Percentiles rank a stretch among this genome's conserved stretches.
phyloP scores from a whole-genome alignment of 2,888 invertebrate genomes.

The Amblyteles armatorius region DNA sequence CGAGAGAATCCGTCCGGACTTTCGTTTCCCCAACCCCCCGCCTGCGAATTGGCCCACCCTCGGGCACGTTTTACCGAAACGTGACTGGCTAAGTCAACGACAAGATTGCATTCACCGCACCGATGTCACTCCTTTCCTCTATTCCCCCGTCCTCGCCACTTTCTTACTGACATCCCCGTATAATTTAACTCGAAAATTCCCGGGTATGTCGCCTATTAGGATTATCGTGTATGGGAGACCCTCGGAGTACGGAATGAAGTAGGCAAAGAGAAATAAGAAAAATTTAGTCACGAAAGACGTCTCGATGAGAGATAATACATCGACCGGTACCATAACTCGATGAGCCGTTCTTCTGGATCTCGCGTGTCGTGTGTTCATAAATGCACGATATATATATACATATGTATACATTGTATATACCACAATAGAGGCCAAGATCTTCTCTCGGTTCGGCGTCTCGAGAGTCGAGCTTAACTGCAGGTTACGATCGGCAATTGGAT shows the following conservation, averaged over 20 bases:
- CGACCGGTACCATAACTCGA: conserved; percentile 23
- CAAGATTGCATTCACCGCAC: conserved; percentile 56
- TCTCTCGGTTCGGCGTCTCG: conserved; percentile 18
- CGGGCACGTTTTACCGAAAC: conserved; percentile 56
- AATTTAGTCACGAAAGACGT: conserved; percentile 9
- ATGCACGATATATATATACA: conserved; percentile 20
- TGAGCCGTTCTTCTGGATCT: conserved; percentile 11
- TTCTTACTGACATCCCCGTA: conserved; percentile 12
- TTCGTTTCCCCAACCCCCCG: conserved; percentile 36
- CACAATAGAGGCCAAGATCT: conserved; percentile 40
- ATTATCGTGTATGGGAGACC: not conserved
- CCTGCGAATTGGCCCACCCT: conserved; percentile 27
- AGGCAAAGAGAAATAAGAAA: not conserved
- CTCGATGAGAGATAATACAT: conserved; percentile 9
- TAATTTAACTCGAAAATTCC: conserved; percentile 26
- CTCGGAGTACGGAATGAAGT: not conserved
- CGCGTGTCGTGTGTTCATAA: conserved; percentile 8
- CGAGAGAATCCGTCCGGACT: conserved; percentile 45
- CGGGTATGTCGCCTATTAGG: conserved; percentile 7
- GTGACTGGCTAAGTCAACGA: conserved; percentile 59
- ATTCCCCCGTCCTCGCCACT: not conserved
- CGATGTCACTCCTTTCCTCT: conserved; percentile 29
- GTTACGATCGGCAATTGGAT: conserved; percentile 54
- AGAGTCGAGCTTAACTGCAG: conserved; percentile 38
- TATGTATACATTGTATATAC: not conserved